phyloP scores from a whole-genome alignment of 2,113 vertebrate species.

The Elephas maximus region DNA sequence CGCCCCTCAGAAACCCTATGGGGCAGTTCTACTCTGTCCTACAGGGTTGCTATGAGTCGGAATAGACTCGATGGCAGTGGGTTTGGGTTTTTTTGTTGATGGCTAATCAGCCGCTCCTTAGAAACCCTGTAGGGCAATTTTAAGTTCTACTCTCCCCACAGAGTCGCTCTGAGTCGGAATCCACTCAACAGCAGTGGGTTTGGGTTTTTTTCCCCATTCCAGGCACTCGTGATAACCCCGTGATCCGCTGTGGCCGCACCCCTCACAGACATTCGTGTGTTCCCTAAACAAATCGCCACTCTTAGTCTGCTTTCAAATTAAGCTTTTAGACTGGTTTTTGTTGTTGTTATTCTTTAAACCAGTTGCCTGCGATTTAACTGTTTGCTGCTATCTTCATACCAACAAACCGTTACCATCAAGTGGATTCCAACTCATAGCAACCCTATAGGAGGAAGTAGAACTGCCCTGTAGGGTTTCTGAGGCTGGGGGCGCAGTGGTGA shows the following conservation, averaged over 20 bases:
- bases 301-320: not conserved
- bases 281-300: fast-evolving
- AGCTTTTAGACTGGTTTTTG: not conserved
- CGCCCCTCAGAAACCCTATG: no score
- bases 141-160: no score
- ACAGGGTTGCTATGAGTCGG: no score
- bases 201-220: no score
- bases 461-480: not conserved
- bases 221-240: fast-evolving
- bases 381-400: not conserved
- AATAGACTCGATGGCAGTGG: no score
- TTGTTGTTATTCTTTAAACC: not conserved
- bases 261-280: fast-evolving
- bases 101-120: no score
- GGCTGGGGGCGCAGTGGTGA: not conserved
- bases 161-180: no score
- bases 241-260: fast-evolving
- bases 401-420: not conserved
- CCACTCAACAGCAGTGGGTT: no score
- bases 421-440: not conserved
- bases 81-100: no score
- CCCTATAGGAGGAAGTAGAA: not conserved
- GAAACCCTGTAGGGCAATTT: no score
- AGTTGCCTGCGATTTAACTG: fast-evolving
- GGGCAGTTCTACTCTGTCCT: no score